phyloP scores from a whole-genome alignment of 2,888 invertebrate genomes.

The Drymonia ruficornis region DNA sequence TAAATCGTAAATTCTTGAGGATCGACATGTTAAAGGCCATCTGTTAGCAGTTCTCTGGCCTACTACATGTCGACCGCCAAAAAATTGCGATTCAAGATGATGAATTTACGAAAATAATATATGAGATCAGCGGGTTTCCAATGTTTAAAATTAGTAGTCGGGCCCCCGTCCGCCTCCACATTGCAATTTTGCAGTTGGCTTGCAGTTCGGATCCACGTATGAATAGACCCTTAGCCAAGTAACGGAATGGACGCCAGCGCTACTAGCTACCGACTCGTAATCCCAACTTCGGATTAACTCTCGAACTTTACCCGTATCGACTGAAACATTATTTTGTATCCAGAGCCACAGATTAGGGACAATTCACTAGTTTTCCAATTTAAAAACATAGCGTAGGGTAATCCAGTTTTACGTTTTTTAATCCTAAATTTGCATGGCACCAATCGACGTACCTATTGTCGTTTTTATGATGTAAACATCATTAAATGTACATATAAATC shows the following conservation, averaged over 20 bases:
- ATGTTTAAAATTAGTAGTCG: too few species aligned
- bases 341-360: constrained; percentile 39
- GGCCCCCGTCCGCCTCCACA: too few species aligned
- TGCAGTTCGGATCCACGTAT: too few species aligned
- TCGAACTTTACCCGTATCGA: constrained; percentile 69
- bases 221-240: constrained; percentile 58
- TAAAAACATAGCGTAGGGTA: neutral
- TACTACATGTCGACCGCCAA: too few species aligned
- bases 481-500: neutral
- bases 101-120: too few species aligned
- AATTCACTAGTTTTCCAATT: constrained; percentile 52
- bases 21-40: too few species aligned
- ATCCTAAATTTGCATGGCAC: neutral
- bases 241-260: constrained; percentile 43
- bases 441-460: too few species aligned
- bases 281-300: constrained; percentile 74
- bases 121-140: too few species aligned
- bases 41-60: too few species aligned
- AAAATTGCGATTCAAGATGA: too few species aligned
- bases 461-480: neutral
- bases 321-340: constrained; percentile 71
- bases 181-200: too few species aligned
- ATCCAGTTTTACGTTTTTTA: constrained; percentile 11
- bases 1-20: too few species aligned
- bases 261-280: constrained; percentile 47